Conservation (phyloP, 2,797 vertebrate species). For the Eptatretus atami region DNA sequence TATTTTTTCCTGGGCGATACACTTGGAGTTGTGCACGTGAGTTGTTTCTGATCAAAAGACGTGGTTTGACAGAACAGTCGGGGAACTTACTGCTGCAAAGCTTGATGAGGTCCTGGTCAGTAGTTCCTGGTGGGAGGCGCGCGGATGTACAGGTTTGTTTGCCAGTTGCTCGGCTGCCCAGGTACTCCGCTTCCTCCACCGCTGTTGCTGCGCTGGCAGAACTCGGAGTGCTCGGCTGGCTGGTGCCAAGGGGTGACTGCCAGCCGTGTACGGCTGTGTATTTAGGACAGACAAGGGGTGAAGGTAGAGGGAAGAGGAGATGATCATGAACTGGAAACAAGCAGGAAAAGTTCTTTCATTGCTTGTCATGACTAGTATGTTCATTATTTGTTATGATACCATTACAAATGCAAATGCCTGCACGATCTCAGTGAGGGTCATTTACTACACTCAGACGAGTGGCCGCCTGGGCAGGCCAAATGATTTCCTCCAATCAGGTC, state of each 20-base stretch:
- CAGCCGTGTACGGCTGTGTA: slow-evolving; percentile 78
- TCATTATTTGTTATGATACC: too few species aligned
- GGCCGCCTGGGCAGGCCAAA: too few species aligned
- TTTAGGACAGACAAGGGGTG: neutral
- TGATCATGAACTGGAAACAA: too few species aligned
- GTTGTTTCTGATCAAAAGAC: too few species aligned
- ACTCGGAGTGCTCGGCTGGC: slow-evolving; percentile 68
- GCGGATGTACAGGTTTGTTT: slow-evolving; percentile 95
- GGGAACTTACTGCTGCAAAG: slow-evolving; percentile 75
- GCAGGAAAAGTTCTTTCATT: too few species aligned
- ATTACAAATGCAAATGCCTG: too few species aligned
- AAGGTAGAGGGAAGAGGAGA: neutral
- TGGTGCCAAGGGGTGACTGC: slow-evolving; percentile 87
- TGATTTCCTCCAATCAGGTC: too few species aligned
- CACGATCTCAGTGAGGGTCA: too few species aligned
- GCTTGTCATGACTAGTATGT: too few species aligned
- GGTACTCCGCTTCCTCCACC: slow-evolving; percentile 52
- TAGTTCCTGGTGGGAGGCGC: slow-evolving; percentile 80
- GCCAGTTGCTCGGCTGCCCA: slow-evolving; percentile 67
- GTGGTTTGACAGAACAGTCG: neutral
- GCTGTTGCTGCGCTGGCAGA: slow-evolving; percentile 51
- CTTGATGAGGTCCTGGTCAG: slow-evolving; percentile 94
- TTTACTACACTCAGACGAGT: too few species aligned
- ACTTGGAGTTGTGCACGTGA: too few species aligned
- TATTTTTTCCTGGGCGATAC: too few species aligned